These are phyloP conservation scores for Bradypodion ventrale DNA, from an alignment of 2,797 vertebrate genomes.

Conservation along the genomic window DNA sequence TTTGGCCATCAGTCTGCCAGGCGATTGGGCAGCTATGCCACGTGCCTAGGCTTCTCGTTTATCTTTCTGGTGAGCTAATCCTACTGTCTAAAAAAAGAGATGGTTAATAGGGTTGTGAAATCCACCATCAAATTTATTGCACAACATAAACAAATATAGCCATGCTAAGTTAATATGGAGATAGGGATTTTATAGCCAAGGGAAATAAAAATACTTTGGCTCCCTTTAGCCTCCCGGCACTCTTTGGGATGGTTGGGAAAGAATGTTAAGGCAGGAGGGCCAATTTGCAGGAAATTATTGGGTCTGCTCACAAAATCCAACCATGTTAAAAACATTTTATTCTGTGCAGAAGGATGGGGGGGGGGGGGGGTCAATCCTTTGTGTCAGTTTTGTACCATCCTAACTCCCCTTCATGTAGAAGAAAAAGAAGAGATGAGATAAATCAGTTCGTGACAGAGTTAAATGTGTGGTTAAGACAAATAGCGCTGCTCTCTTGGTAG, in stretches of 20 bases:
- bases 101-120: constrained; percentile 70
- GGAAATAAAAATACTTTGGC: constrained; percentile 67
- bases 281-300: constrained; percentile 26
- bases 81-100: constrained; percentile 33
- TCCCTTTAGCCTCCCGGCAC: constrained; percentile 52
- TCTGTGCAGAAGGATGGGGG: constrained; percentile 30
- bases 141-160: constrained; percentile 65
- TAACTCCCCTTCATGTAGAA: constrained; percentile 38
- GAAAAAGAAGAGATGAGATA: constrained; percentile 29
- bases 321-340: constrained; percentile 34
- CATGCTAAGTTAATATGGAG: constrained; percentile 60
- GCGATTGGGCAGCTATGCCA: background rate
- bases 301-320: constrained; percentile 44
- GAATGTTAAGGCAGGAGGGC: constrained; percentile 40
- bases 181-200: constrained; percentile 62
- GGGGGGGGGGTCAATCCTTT: too few species aligned
- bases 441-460: constrained; percentile 54
- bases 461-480: constrained; percentile 49
- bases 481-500: background rate
- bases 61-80: constrained; percentile 36
- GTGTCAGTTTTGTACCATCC: constrained; percentile 61
- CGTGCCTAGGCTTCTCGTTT: constrained; percentile 17
- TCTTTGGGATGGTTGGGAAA: constrained; percentile 49
- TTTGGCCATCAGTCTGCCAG: too few species aligned
- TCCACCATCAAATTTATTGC: constrained; percentile 64